These are phyloP conservation scores for Hippotragus niger DNA, from an alignment of 2,113 vertebrate species.

Conservation along the genomic window DNA sequence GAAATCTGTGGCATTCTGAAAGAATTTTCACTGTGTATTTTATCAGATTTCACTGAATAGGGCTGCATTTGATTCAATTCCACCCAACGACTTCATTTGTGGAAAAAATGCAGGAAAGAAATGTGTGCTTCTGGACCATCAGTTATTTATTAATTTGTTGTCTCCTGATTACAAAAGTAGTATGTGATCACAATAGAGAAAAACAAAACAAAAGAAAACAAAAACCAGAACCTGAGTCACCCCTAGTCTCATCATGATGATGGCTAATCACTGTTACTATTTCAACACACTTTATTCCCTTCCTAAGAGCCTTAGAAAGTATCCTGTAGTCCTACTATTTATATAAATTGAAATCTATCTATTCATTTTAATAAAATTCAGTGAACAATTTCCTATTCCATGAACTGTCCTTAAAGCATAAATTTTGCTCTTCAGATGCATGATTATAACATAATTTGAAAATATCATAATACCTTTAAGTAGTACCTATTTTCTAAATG, in stretches of 20 bases:
- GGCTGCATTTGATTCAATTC: not conserved
- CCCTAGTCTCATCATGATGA: not conserved
- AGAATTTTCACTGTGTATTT: not conserved
- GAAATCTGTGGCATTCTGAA: not conserved
- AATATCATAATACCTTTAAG: not conserved
- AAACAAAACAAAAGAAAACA: not conserved
- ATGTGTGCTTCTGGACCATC: not conserved
- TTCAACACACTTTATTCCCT: not conserved
- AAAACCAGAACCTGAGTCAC: not conserved
- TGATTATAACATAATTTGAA: not conserved
- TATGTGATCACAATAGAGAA: not conserved
- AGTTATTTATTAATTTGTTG: not conserved
- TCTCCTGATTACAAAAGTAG: not conserved
- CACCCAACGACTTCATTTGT: not conserved
- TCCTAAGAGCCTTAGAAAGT: not conserved
- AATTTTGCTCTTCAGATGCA: not conserved
- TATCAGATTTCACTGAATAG: not conserved
- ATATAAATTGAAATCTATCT: not conserved
- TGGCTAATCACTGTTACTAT: not conserved
- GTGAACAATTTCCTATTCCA: not conserved
- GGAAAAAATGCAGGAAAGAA: not conserved
- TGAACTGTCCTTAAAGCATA: conserved; percentile 12
- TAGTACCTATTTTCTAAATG: not conserved
- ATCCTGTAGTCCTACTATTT: not conserved
- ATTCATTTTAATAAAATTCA: conserved; percentile 23